Evolutionary conservation across 2,113 vertebrate species (phyloP).

Genomic region (Aythya baeri): DNA sequence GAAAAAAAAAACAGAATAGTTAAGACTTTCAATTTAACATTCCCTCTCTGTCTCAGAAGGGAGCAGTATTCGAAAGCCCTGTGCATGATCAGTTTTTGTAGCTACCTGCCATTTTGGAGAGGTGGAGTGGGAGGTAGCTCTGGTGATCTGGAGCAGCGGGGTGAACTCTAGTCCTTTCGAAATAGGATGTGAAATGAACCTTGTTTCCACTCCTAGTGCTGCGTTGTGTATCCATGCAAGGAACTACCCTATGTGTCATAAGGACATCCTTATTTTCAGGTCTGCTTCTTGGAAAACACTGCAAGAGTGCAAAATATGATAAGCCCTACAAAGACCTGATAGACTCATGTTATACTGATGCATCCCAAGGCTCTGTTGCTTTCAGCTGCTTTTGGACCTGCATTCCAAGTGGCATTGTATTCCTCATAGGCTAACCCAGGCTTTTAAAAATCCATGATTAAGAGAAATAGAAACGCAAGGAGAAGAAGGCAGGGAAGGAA

Average conservation of each 20-base stretch:
- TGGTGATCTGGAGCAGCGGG: neutral
- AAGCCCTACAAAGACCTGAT: neutral
- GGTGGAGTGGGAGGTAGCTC: neutral
- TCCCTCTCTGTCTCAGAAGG: neutral
- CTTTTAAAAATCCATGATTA: accelerated
- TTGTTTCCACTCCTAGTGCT: neutral
- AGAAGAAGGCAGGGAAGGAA: neutral
- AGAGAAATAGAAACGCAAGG: accelerated
- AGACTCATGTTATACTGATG: accelerated
- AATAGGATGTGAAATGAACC: neutral
- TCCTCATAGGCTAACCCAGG: neutral
- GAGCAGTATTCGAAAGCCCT: neutral
- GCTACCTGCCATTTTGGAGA: neutral
- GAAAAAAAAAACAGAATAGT: neutral
- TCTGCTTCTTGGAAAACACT: neutral
- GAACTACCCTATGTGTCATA: neutral
- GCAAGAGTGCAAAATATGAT: accelerated
- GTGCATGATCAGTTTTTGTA: accelerated
- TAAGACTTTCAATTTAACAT: neutral
- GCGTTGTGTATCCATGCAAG: neutral
- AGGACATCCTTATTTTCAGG: neutral
- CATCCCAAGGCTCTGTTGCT: neutral
- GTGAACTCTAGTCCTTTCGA: neutral
- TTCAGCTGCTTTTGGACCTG: neutral
- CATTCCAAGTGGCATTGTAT: accelerated